Evolutionary conservation across 2,888 invertebrate species (phyloP), one percentile per base, ranked within the genome.

Genomic region (Adelognathus sp.): DNA sequence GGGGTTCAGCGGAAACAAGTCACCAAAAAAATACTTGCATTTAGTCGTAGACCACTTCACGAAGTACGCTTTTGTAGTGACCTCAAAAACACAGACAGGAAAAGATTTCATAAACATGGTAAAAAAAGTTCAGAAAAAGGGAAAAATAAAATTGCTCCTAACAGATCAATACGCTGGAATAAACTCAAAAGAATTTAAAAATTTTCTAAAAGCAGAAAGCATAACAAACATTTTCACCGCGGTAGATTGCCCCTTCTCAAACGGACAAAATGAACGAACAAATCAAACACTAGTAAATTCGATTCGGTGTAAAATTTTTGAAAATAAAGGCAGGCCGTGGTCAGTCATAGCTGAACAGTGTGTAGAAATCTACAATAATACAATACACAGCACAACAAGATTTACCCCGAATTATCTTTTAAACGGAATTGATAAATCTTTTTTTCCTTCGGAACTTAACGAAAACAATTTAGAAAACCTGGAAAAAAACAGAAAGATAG

Each of bases 31-130:
- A 80, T 86, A 86, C 56, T 56, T 87, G 36, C 86, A 87, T 76
- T 64, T 85, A 31, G 61, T 83, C 54, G 79, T 82, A 14, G 85
- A 86, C 56, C 84, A 85, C 41, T 85, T 84, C 58, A 84, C 86
- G 21, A 76, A 84, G 67, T 86, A 83, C 36, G 84, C 82, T 9
- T 83, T 73, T 61, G 85, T 85, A 63, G 29, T 66, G 46, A 85
- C 84, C 27, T 86, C 83, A 39, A 84, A 80, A 73, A 82, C 81
- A 83, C 81, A 79, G 36, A 58, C 21, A 58, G 83, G 85, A 61
- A 70, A 54, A 41, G 82, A 83, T 54, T 84, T 84, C 52, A 81
- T 84, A 56, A 83, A 81, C 46, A 18, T 85, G 63, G 76, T 84
- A n/a, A 66, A 84, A 63, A 66, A 71, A 29, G 69, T 82, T 36